Evolutionary conservation across 2,113 vertebrate genomes (phyloP).

Genomic region (Oenanthe melanoleuca): DNA sequence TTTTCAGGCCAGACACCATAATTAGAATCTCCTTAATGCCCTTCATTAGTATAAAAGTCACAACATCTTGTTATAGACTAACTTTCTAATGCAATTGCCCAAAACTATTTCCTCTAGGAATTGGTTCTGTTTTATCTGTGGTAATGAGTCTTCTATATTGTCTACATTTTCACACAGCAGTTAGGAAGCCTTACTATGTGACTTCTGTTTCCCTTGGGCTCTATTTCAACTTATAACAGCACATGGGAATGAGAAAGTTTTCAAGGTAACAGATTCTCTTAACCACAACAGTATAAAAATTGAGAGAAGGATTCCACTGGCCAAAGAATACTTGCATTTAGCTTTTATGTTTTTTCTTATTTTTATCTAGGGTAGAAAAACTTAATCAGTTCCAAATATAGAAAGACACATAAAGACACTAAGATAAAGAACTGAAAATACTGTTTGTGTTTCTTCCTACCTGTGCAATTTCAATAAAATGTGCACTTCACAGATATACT

Average conservation of each 20-base stretch:
- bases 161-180: background rate
- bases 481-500: background rate
- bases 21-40: conserved; percentile 35
- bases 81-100: conserved; percentile 5
- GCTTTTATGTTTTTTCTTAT: background rate
- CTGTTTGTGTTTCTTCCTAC: background rate
- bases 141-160: conserved; percentile 15
- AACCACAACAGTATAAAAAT: background rate
- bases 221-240: background rate
- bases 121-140: background rate
- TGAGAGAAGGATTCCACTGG: background rate
- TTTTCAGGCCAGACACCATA: background rate
- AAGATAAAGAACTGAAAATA: background rate
- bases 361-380: background rate
- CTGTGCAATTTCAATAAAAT: background rate
- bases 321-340: background rate
- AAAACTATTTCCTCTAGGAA: conserved; percentile 20
- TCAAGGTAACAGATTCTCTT: background rate
- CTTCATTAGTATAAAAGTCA: conserved; percentile 38
- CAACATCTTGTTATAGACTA: background rate
- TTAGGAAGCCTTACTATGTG: conserved; percentile 1
- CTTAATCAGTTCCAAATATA: background rate
- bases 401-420: background rate
- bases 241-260: background rate
- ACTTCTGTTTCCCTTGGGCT: background rate